A percentile compares a stretch with the other conserved stretches of the same genome.
Conservation (phyloP, 2,113 vertebrate genomes). For the Platycercus adscitus region DNA sequence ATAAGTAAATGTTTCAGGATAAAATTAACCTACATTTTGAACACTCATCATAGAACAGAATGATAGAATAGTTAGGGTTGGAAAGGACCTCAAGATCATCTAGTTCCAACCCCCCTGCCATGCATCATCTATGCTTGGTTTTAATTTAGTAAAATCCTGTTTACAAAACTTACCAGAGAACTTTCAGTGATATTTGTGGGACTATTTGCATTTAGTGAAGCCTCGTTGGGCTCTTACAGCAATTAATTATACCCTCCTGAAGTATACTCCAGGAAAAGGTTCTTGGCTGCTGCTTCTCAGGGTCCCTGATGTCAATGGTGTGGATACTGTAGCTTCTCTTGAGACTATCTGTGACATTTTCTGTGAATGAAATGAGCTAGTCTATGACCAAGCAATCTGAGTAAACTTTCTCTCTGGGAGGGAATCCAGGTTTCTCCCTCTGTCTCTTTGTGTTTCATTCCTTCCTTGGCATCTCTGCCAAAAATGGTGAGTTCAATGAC, state of each 20-base stretch:
- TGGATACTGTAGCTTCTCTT: not conserved
- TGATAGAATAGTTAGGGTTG: too few species aligned
- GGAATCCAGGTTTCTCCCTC: constrained; percentile 18
- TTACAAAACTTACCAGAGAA: not conserved
- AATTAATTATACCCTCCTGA: not conserved
- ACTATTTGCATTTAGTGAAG: not conserved
- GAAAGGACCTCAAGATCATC: too few species aligned
- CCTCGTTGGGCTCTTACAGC: not conserved
- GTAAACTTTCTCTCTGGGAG: not conserved
- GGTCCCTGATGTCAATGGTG: not conserved
- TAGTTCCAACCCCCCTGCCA: too few species aligned
- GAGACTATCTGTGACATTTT: not conserved
- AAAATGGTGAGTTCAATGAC: not conserved
- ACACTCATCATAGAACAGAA: not conserved
- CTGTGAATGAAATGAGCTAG: constrained; percentile 28
- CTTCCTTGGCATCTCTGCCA: not conserved
- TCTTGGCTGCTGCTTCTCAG: not conserved
- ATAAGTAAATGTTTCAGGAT: not conserved
- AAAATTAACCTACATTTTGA: constrained; percentile 16
- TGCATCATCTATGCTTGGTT: not conserved
- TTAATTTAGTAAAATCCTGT: not conserved
- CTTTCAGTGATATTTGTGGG: not conserved
- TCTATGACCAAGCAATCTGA: not conserved
- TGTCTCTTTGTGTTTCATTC: not conserved
- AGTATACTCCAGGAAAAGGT: not conserved